phyloP scores from a whole-genome alignment of 2,797 vertebrate genomes.

The Coregonus sp. region DNA sequence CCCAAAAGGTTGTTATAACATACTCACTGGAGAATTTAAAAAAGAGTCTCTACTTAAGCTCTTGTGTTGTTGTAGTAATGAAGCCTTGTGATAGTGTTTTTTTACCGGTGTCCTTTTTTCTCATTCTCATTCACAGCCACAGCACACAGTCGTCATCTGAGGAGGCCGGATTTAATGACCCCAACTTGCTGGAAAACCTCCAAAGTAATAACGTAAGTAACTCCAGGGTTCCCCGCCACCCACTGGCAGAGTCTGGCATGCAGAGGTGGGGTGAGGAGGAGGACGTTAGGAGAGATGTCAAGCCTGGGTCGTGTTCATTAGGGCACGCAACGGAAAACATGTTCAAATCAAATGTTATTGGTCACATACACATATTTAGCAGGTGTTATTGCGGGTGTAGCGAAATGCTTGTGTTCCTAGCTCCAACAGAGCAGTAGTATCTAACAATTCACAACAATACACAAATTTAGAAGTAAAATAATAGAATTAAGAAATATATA shows the following conservation, averaged over 20 bases:
- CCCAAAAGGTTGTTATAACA: conserved; percentile 21
- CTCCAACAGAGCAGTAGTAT: too few species aligned
- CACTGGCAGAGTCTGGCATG: conserved; percentile 5
- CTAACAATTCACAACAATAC: too few species aligned
- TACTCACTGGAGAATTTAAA: neutral
- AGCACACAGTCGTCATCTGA: conserved; percentile 81
- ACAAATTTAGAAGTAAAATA: too few species aligned
- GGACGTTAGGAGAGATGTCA: conserved; percentile 37
- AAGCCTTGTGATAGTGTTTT: neutral
- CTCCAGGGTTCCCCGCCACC: conserved; percentile 39
- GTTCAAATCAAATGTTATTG: too few species aligned
- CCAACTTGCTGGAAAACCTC: conserved; percentile 93
- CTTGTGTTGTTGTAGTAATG: neutral
- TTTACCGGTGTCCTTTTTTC: conserved; percentile 37
- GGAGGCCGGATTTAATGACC: conserved; percentile 88
- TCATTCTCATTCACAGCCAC: conserved; percentile 75
- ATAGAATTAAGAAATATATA: too few species aligned
- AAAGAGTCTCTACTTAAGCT: too few species aligned
- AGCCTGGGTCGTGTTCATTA: conserved; percentile 23
- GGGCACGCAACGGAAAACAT: neutral
- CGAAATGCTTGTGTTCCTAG: too few species aligned
- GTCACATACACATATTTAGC: too few species aligned
- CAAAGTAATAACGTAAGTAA: conserved; percentile 96
- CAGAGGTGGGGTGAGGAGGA: conserved; percentile 23
- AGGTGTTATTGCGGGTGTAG: too few species aligned